Evolutionary conservation across 1,140 invertebrate species (phyloP), one percentile per base, ranked within the genome.

Genomic region (Trinorchestia longiramus): DNA sequence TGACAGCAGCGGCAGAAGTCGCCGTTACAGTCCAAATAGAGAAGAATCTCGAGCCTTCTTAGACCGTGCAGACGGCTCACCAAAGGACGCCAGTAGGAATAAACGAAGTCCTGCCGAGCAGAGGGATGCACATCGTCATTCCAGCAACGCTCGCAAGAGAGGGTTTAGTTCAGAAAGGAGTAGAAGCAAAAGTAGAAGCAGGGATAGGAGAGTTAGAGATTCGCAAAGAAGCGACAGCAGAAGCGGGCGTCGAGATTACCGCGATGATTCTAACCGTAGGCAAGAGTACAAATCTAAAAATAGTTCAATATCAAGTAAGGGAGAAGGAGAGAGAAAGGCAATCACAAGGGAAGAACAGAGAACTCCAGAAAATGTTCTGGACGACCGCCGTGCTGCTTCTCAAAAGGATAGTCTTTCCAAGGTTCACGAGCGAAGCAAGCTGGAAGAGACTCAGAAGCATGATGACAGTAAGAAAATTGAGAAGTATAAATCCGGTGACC

Each of bases 101-200:
- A 90, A 42, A 8, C 42, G 43, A 28, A 90, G n/a, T 42, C 43
- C 88, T 90, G 11, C n/a, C 4, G 88, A 90, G 28, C 88, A 42
- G 41, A 11, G 41, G 28, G 88, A 90, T 11, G 88, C 88, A 90
- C 62, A 77, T 11, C 88, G 41, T 42, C n/a, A 42, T 90, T 43
- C 88, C 8, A 90, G 88, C 11, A 4, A 90, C 88, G 41, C 88
- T 90, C 88, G 43, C 28, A 90, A 36, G 43, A 41, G 88, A 90
- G 88, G 88, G 41, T 43, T 41, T 90, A 90, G 88, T 43, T 90
- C 88, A 42, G 88, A 90, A 41, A 90, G 36, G 41, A 41, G 88
- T 42, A 90, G 88, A 87, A 87, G 87, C 87, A n/a, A n/a, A n/a
- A n/a, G n/a, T n/a, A 87, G 87, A 28, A 90, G 88, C 36, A 90